Conservation (phyloP, 2,888 invertebrate genomes). For the Ceramica pisi region DNA sequence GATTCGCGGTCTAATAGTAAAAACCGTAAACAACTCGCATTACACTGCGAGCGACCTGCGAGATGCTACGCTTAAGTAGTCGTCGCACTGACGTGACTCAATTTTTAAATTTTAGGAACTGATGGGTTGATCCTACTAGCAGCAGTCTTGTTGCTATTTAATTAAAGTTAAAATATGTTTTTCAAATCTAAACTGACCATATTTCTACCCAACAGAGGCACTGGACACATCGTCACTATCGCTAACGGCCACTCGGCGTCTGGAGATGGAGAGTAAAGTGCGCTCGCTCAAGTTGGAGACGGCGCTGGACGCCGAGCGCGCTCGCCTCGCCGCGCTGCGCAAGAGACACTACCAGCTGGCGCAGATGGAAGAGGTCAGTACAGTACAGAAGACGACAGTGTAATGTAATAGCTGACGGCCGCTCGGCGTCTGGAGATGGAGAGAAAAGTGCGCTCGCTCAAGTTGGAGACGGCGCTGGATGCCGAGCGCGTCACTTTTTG, state of each 20-base stretch:
- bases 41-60: too few species aligned
- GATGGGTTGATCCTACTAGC: too few species aligned
- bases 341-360: constrained; percentile 98
- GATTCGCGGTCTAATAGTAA: too few species aligned
- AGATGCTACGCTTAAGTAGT: too few species aligned
- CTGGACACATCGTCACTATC: constrained; percentile 97
- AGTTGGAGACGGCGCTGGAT: too few species aligned
- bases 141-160: not conserved
- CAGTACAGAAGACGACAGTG: not conserved
- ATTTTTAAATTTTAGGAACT: too few species aligned
- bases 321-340: constrained; percentile 95
- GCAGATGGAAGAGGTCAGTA: constrained; percentile 90
- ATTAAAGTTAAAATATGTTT: not conserved
- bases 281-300: constrained; percentile 98
- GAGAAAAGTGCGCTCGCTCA: too few species aligned
- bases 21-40: too few species aligned
- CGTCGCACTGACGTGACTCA: too few species aligned
- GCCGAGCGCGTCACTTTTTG: too few species aligned
- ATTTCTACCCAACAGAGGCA: constrained; percentile 91
- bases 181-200: not conserved
- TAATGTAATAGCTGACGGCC: too few species aligned
- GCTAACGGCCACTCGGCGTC: constrained; percentile 97
- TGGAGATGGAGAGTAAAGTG: constrained; percentile 99
- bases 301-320: constrained; percentile 96
- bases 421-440: too few species aligned